phyloP scores from a whole-genome alignment of 2,888 invertebrate genomes.

The Pyrrhosoma nymphula region DNA sequence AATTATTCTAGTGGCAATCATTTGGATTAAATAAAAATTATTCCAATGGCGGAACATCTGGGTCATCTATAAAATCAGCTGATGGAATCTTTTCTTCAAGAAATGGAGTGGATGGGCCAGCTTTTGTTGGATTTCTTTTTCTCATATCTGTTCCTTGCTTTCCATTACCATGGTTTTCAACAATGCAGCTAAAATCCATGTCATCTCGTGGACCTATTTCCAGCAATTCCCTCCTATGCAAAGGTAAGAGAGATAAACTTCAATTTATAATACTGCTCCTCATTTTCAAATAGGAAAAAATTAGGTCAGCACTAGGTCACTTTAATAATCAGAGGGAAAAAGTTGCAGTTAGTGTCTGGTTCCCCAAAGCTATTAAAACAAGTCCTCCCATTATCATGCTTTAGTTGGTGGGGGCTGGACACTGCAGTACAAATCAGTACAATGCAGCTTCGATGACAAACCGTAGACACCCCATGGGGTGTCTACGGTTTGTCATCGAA shows the following conservation, averaged over 20 bases:
- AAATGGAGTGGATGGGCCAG: no score
- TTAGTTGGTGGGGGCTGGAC: no score
- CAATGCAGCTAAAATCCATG: constrained; percentile 83
- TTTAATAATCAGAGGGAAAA: no score
- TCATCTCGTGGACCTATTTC: constrained; percentile 82
- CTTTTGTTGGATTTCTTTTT: background rate
- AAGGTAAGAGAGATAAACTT: background rate
- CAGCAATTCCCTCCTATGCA: constrained; percentile 80
- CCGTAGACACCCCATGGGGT: no score
- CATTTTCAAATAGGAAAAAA: background rate
- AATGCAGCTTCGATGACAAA: no score
- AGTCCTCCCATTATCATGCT: no score
- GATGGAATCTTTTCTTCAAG: constrained; percentile 77
- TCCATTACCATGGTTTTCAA: constrained; percentile 73
- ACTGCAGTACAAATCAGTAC: no score
- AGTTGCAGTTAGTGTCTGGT: no score
- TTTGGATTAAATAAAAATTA: background rate
- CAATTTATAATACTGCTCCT: background rate
- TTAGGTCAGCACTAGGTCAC: background rate
- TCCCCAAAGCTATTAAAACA: no score
- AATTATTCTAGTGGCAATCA: no score
- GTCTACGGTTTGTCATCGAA: no score
- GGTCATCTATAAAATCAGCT: constrained; percentile 80
- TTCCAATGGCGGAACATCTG: constrained; percentile 84
- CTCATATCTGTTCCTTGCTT: constrained; percentile 51